These are phyloP conservation scores for Chloebia gouldiae DNA, from an alignment of 2,113 vertebrate genomes.

Conservation along the genomic window DNA sequence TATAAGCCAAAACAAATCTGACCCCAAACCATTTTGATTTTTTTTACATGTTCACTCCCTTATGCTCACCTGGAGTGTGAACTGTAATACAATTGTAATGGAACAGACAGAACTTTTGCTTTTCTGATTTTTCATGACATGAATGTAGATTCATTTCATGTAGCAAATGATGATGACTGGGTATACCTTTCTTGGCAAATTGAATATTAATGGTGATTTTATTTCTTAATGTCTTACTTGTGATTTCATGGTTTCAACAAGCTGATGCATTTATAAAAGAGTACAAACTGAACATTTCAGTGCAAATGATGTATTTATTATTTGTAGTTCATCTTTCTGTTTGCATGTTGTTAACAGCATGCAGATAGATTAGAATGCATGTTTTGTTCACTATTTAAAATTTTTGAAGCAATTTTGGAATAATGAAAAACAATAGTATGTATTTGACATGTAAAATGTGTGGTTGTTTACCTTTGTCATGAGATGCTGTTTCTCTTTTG, in stretches of 20 bases:
- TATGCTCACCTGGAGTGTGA: neutral
- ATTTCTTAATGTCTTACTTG: neutral
- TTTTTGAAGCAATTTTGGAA: neutral
- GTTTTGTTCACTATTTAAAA: neutral
- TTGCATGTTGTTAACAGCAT: neutral
- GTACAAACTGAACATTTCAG: neutral
- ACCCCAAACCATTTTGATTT: neutral
- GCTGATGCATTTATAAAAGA: neutral
- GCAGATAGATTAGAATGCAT: neutral
- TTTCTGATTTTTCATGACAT: neutral
- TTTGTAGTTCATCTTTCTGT: neutral
- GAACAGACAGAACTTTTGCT: neutral
- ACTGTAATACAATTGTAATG: neutral
- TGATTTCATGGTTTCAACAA: neutral
- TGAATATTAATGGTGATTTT: neutral
- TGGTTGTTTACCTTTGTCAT: neutral
- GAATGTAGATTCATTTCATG: neutral
- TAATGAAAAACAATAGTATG: fast-evolving
- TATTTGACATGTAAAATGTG: neutral
- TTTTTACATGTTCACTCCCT: neutral
- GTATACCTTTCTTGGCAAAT: neutral
- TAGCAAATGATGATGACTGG: neutral
- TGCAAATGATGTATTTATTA: neutral
- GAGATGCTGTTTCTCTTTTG: neutral
- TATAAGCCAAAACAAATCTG: neutral